phyloP scores from a whole-genome alignment of 2,888 invertebrate species.

The Ormyrus labotus region DNA sequence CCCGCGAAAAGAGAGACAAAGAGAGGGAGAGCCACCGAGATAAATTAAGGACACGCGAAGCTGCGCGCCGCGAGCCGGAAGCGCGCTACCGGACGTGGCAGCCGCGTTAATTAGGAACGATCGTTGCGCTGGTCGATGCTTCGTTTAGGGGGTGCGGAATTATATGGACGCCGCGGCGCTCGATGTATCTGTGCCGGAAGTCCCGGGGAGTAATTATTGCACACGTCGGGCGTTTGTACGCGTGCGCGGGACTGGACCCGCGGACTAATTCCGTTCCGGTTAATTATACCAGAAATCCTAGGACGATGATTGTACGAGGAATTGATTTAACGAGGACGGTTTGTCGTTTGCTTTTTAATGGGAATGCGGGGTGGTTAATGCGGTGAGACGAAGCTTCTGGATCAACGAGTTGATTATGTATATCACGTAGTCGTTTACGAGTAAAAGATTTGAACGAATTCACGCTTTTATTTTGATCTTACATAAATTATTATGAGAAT shows the following conservation, averaged over 20 bases:
- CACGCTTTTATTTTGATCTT: too few species aligned
- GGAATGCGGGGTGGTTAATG: too few species aligned
- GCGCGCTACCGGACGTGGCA: constrained; percentile 14
- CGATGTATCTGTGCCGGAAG: constrained; percentile 39
- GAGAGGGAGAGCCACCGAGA: not conserved
- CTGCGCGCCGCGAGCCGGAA: not conserved
- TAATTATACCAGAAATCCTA: constrained; percentile 38
- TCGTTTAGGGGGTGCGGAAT: constrained; percentile 13
- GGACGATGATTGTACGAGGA: not conserved
- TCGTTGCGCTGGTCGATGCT: constrained; percentile 3
- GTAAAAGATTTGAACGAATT: too few species aligned
- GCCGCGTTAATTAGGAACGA: constrained; percentile 12
- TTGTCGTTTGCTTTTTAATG: not conserved
- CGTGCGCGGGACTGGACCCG: not conserved
- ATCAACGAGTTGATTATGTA: too few species aligned
- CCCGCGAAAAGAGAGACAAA: not conserved
- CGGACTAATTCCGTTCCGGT: constrained; percentile 13
- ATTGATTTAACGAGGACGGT: not conserved
- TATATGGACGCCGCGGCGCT: not conserved
- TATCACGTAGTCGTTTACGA: too few species aligned
- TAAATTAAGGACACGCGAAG: constrained; percentile 41
- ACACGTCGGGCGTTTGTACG: not conserved
- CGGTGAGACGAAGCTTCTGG: too few species aligned
- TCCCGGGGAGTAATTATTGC: constrained; percentile 24
- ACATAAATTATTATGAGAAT: too few species aligned